phyloP scores from a whole-genome alignment of 2,888 invertebrate species.

The Ecliptopera silaceata region DNA sequence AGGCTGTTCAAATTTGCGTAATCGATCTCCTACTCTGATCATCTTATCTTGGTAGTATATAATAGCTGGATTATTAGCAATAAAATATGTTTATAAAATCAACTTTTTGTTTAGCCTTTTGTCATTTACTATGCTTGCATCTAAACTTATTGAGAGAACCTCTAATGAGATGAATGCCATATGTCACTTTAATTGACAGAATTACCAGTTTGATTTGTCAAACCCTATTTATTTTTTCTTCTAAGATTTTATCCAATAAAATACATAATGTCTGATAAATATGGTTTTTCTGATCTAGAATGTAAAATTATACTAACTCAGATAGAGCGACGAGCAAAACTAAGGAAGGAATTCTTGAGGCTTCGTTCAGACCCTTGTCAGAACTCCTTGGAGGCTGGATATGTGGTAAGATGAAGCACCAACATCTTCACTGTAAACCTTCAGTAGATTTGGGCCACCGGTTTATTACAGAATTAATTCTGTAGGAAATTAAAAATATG shows the following conservation, averaged over 20 bases:
- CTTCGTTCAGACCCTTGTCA: slow-evolving; percentile 86
- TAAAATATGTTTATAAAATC: slow-evolving; percentile 4
- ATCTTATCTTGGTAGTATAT: slow-evolving; percentile 1
- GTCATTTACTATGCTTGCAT: neutral
- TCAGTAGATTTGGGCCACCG: too few species aligned
- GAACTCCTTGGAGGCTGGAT: slow-evolving; percentile 85
- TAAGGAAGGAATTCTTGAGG: slow-evolving; percentile 87
- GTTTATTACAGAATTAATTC: too few species aligned
- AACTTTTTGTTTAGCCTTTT: neutral
- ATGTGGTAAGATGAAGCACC: slow-evolving; percentile 85
- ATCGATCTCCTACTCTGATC: too few species aligned
- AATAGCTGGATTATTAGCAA: slow-evolving; percentile 10
- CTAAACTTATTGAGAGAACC: neutral
- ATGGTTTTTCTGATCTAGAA: slow-evolving; percentile 76
- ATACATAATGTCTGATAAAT: slow-evolving; percentile 50
- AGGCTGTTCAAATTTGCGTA: slow-evolving; percentile 82
- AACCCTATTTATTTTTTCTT: neutral
- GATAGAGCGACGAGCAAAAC: slow-evolving; percentile 80
- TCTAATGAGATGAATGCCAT: neutral
- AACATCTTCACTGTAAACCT: too few species aligned
- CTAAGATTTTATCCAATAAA: too few species aligned
- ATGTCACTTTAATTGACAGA: slow-evolving; percentile 1
- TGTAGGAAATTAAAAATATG: too few species aligned
- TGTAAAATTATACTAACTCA: slow-evolving; percentile 81
- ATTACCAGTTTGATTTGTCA: too few species aligned